Evolutionary conservation across 2,113 vertebrate genomes (phyloP), one percentile per base, ranked within the genome.

Genomic region (Colossoma macropomum): DNA sequence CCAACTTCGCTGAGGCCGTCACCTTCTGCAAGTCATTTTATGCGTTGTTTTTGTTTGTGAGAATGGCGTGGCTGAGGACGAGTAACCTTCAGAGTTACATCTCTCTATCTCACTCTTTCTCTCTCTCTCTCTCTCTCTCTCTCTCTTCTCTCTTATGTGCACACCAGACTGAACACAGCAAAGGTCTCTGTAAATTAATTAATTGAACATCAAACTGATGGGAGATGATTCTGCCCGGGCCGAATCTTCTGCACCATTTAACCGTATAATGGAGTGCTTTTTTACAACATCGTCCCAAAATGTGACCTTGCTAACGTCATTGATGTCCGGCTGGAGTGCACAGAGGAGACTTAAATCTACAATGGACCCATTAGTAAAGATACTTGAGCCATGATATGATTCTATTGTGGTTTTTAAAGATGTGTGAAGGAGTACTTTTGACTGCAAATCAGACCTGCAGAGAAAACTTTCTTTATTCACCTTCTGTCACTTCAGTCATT

Each of bases 241-340:
- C 80, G 85, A 91, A 92, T 93, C 91, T 91, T 91, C 90, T 90
- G 92, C 91, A 90, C 90, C 92, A 92, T 93, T 93, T 94, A 91
- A 91, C 91, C 30, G 84, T 86, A 89, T 93, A 93, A 93, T 92
- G 85, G 86, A 86, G 45, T 78, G 82, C 85, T 81, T 91, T 92
- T 91, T 91, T 71, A 28, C 87, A 76, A 86, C 80, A 86, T 92
- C 88, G 89, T 91, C 84, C 90, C 91, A 92, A 90, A 88, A 85
- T 80, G 72, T 80, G 85, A 90, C 90, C 89, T 93, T 91, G 89
- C 76, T 81, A 28, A 56, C 9, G 65, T 32, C 59, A 60, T 28
- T 69, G 59, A 82, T 8, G 63, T 77, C 38, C 30, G 73, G 45
- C 65, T 71, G 59, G 32, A 50, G 16, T 78, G 50, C 5, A 74